Conservation (phyloP, 2,113 vertebrate genomes). For the Corythoichthys intestinalis region DNA sequence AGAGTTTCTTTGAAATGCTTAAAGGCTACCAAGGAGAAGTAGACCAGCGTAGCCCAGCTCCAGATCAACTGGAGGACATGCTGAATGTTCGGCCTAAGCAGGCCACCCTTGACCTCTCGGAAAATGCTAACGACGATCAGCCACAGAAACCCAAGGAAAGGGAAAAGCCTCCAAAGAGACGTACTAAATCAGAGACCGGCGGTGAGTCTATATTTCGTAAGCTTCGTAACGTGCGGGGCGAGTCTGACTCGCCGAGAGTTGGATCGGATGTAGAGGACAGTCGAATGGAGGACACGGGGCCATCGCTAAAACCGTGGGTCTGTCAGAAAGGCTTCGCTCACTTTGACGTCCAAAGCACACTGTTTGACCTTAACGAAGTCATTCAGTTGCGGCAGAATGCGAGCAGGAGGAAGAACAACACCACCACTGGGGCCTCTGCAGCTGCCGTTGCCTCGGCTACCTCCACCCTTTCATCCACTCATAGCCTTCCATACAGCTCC, state of each 20-base stretch:
- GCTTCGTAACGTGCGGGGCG: slow-evolving; percentile 84
- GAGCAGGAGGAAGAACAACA: slow-evolving; percentile 89
- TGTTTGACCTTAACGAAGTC: slow-evolving; percentile 90
- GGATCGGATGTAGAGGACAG: slow-evolving; percentile 85
- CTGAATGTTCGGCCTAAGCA: slow-evolving; percentile 72
- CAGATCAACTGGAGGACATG: slow-evolving; percentile 83
- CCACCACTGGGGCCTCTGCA: slow-evolving; percentile 89
- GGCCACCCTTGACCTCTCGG: slow-evolving; percentile 75
- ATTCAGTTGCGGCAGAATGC: slow-evolving; percentile 83
- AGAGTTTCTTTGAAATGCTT: slow-evolving; percentile 89
- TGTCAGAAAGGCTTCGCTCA: slow-evolving; percentile 91
- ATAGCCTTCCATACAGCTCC: slow-evolving; percentile 84
- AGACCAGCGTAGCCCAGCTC: slow-evolving; percentile 80
- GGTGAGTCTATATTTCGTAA: slow-evolving; percentile 95
- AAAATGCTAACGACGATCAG: slow-evolving; percentile 71
- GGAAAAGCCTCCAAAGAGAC: slow-evolving; percentile 90
- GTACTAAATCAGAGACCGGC: slow-evolving; percentile 91
- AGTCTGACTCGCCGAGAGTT: slow-evolving; percentile 77
- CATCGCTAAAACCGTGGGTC: slow-evolving; percentile 78
- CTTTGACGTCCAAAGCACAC: slow-evolving; percentile 90
- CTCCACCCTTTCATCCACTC: slow-evolving; percentile 76
- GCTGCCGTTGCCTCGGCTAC: slow-evolving; percentile 85
- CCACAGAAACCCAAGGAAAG: slow-evolving; percentile 81
- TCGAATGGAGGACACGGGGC: slow-evolving; percentile 78
- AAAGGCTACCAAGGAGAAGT: slow-evolving; percentile 86